These are phyloP conservation scores for Rutilus rutilus DNA, from an alignment of 2,113 vertebrate genomes.

Conservation along the genomic window DNA sequence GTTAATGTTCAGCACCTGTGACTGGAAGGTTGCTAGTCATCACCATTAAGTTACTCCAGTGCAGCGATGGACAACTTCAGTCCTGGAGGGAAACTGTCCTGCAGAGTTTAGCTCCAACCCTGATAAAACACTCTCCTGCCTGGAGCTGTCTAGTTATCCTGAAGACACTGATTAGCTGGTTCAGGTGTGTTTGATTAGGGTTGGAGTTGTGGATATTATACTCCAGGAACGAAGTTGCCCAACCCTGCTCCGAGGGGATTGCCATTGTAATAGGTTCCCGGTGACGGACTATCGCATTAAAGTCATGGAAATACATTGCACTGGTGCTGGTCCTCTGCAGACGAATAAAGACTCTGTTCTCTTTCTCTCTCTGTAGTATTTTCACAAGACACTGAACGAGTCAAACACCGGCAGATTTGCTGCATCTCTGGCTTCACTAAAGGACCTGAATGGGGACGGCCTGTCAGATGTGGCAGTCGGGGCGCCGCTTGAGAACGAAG, in stretches of 20 bases:
- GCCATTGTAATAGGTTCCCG: not conserved
- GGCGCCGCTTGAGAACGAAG: conserved; percentile 80
- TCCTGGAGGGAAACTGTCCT: too few relatives aligned
- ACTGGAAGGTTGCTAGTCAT: not conserved
- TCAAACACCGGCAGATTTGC: conserved; percentile 79
- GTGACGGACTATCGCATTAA: not conserved
- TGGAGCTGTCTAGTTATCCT: too few relatives aligned
- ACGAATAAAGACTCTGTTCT: not conserved
- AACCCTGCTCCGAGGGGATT: not conserved
- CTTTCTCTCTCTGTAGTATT: conserved; percentile 27
- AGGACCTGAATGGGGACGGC: conserved; percentile 81
- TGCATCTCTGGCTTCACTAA: conserved; percentile 72
- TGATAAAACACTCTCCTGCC: too few relatives aligned
- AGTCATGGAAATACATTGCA: not conserved
- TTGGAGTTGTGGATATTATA: too few relatives aligned
- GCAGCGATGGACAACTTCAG: too few relatives aligned
- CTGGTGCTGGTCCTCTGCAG: too few relatives aligned
- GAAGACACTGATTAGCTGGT: too few relatives aligned
- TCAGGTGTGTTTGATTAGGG: too few relatives aligned
- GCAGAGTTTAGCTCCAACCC: too few relatives aligned
- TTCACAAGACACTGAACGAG: conserved; percentile 53
- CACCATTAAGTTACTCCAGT: not conserved
- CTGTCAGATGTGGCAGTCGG: conserved; percentile 82
- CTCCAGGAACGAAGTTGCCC: too few relatives aligned
- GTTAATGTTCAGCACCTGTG: not conserved